Evolutionary conservation across 1,140 invertebrate genomes (phyloP).

Genomic region (Meteorus sp.): DNA sequence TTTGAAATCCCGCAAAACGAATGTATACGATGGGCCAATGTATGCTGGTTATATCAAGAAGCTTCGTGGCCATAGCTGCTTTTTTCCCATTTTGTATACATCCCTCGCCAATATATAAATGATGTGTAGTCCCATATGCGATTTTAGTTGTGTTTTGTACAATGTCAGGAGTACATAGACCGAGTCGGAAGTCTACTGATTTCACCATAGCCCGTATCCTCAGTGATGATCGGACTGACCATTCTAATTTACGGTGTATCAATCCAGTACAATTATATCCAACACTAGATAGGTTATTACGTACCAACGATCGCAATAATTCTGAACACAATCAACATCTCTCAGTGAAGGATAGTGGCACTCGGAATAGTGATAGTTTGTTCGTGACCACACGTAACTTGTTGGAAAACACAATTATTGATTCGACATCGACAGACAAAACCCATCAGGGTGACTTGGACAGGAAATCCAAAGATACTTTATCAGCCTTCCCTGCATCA

Average conservation of each 20-base stretch:
- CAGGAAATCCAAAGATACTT: too few species aligned
- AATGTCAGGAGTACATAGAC: constrained; percentile 41
- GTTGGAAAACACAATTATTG: too few species aligned
- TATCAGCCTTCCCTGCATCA: neutral
- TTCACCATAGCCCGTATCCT: constrained; percentile 54
- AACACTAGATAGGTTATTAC: neutral
- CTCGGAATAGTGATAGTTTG: too few species aligned
- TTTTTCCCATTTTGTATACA: neutral
- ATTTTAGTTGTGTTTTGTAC: constrained; percentile 34
- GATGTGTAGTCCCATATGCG: neutral
- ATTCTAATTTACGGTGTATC: neutral
- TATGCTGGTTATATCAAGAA: too few species aligned
- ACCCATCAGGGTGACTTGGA: too few species aligned
- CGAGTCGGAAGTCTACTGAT: constrained; percentile 36
- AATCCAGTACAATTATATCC: neutral
- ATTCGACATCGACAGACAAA: too few species aligned
- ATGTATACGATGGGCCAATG: too few species aligned
- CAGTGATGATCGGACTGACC: constrained; percentile 25
- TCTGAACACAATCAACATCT: too few species aligned
- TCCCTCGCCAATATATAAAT: constrained; percentile 23
- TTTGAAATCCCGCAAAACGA: constrained; percentile 46
- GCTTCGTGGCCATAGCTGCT: neutral
- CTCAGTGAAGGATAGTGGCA: too few species aligned
- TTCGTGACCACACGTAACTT: too few species aligned
- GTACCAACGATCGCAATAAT: too few species aligned